phyloP scores from a whole-genome alignment of 2,113 vertebrate species.

The Podilymbus podiceps region DNA sequence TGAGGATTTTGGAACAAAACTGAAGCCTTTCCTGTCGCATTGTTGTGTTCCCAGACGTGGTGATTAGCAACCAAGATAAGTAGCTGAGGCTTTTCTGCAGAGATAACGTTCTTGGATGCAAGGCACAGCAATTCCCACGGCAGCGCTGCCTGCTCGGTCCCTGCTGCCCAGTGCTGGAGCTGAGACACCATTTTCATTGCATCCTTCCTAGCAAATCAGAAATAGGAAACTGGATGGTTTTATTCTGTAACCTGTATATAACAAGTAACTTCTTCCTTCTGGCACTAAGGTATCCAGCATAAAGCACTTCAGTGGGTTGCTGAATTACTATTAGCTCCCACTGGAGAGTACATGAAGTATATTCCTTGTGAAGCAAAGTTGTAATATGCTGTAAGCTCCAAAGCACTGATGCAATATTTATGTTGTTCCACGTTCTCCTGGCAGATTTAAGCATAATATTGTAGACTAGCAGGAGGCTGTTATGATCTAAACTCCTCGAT shows the following conservation, averaged over 20 bases:
- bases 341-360: constrained; percentile 24
- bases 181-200: neutral
- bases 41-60: constrained; percentile 2
- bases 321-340: constrained; percentile 27
- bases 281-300: neutral
- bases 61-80: constrained; percentile 28
- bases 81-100: constrained; percentile 7
- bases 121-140: neutral
- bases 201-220: neutral
- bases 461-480: constrained; percentile 38
- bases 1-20: neutral
- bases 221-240: neutral
- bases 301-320: constrained; percentile 5
- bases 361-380: constrained; percentile 27
- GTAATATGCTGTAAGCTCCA: constrained; percentile 40
- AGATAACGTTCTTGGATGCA: neutral
- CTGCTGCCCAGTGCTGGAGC: neutral
- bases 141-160: neutral
- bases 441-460: constrained; percentile 65
- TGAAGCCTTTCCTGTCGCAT: neutral
- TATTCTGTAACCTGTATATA: neutral
- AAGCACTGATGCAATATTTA: constrained; percentile 63
- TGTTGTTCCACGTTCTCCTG: constrained; percentile 31
- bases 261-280: neutral
- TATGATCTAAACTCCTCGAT: constrained; percentile 23